phyloP scores from a whole-genome alignment of 1,140 invertebrate species.

The Dryas iulia region DNA sequence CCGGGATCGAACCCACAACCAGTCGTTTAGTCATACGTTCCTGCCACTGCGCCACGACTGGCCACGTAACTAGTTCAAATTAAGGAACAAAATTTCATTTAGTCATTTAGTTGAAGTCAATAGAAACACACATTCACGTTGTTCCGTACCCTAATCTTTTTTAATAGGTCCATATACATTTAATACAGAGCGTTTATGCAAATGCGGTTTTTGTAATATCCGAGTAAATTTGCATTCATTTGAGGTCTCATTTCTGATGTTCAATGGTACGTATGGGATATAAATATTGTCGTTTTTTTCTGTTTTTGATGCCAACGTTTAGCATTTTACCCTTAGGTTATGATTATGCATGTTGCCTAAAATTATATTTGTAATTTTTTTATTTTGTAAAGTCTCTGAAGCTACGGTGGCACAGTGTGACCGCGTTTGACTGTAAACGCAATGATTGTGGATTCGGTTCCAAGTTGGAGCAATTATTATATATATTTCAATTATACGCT shows the following conservation, averaged over 20 bases:
- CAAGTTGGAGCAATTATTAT: no score
- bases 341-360: not conserved
- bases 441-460: not conserved
- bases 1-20: no score
- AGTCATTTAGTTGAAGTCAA: no score
- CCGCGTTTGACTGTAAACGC: no score
- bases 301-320: conserved; percentile 46
- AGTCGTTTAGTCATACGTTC: no score
- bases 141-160: conserved; percentile 42
- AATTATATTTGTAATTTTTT: not conserved
- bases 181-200: conserved; percentile 68
- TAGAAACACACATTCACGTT: no score
- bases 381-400: not conserved
- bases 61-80: no score
- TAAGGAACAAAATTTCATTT: no score
- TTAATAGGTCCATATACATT: conserved; percentile 55
- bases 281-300: conserved; percentile 63
- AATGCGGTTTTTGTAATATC: conserved; percentile 55
- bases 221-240: conserved; percentile 66
- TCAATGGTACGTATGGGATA: conserved; percentile 66
- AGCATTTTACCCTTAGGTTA: conserved; percentile 37
- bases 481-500: no score
- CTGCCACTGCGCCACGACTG: not conserved
- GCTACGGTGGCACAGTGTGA: no score
- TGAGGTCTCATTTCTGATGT: conserved; percentile 58